Conservation (phyloP, 1,140 invertebrate species). For the Brachionus koreanus region DNA sequence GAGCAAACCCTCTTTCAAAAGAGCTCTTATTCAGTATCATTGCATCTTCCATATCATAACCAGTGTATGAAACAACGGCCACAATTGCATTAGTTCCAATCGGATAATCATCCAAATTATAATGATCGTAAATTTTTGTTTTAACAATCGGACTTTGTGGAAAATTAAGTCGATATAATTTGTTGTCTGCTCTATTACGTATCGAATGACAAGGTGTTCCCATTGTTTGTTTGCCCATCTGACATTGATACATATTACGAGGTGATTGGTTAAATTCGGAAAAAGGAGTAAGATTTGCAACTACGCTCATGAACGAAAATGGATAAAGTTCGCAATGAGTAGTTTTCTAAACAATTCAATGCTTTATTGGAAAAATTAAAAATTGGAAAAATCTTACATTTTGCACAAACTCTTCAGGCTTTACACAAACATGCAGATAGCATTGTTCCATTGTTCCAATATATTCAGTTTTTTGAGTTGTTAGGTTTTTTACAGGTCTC, state of each 20-base stretch:
- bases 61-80: conserved; percentile 96
- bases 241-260: conserved; percentile 80
- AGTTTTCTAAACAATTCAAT: conserved; percentile 62
- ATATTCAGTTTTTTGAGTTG: conserved; percentile 71
- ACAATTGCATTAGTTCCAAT: conserved; percentile 95
- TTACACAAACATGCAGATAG: conserved; percentile 64
- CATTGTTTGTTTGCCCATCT: conserved; percentile 99
- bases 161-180: conserved; percentile 83
- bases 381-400: neutral
- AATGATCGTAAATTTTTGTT: conserved; percentile 78
- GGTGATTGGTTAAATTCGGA: conserved; percentile 98
- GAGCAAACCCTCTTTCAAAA: conserved; percentile 85
- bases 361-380: neutral
- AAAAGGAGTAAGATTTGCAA: conserved; percentile 91
- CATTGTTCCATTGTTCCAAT: conserved; percentile 95
- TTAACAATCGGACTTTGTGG: conserved; percentile 82
- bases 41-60: conserved; percentile 99
- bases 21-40: conserved; percentile 96
- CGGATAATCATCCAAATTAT: conserved; percentile 85
- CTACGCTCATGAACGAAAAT: conserved; percentile 80
- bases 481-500: conserved; percentile 84
- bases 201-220: conserved; percentile 88
- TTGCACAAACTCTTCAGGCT: conserved; percentile 24
- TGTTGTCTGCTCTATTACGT: conserved; percentile 78
- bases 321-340: conserved; percentile 86